Base-by-base conservation (phyloP, 2,888 invertebrate species). In the Hetaerina titia region DNA sequence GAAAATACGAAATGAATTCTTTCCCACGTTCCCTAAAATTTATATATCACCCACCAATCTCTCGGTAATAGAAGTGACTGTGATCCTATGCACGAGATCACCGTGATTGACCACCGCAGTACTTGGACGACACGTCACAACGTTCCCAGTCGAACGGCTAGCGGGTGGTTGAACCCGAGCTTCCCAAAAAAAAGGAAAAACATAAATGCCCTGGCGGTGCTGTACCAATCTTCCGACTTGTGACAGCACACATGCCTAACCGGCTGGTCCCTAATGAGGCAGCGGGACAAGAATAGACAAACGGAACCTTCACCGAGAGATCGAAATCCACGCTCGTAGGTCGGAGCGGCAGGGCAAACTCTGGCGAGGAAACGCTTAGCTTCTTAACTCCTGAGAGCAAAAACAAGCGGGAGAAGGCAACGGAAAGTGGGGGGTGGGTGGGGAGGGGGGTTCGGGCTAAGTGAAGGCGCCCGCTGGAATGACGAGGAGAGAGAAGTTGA, bases 271-370 rank as follows among this genome's bases (percentile, higher is more conserved):
- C 31, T 81, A 81, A 81, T 81, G 81, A 81, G 69, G n/a, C 69
- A 69, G n/a, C 69, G 69, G n/a, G 81, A 81, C 81, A 15, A 81
- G 81, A 81, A 13, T 81, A 81, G 81, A 81, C 81, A 13, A 60
- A 31, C 13, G n/a, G 74, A n/a, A 2, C n/a, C 74, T 74, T 25
- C 69, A 17, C 81, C 13, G 31, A 25, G 81, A 81, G 81, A 69
- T 69, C n/a, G 69, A 31, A 31, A 81, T 81, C 81, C 81, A n/a
- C 81, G 81, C 81, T 15, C 7, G 81, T 13, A 4, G 11, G 31
- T 58, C 17, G 56, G 89, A 11, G 22, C 7, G 57, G 22, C 57
- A n/a, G 19, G 15, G 89, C 19, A 7, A 19, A 13, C 69, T 69
- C 69, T 69, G n/a, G n/a, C 8, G 89, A 89, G 15, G 89, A n/a